These are phyloP conservation scores for Lepetodrilus schrolli DNA, from an alignment of 2,888 invertebrate genomes.

Conservation along the genomic window DNA sequence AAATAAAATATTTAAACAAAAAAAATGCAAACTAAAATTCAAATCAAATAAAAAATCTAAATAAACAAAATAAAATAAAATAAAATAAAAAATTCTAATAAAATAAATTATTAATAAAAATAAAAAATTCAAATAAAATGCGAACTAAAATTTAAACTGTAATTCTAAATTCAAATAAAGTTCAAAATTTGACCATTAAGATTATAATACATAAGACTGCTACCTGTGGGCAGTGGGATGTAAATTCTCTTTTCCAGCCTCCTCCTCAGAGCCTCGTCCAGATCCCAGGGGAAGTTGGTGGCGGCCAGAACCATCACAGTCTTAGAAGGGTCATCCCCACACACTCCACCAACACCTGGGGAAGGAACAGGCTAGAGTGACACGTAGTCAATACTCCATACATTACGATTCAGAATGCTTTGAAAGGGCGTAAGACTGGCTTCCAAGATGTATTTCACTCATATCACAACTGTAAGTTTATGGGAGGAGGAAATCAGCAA, in stretches of 20 bases:
- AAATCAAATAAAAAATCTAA: too few relatives aligned
- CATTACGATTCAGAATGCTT: not conserved
- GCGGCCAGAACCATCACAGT: slow-evolving; percentile 97
- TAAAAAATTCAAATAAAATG: not conserved
- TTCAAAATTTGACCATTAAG: not conserved
- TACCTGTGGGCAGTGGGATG: slow-evolving; percentile 94
- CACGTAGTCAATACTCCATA: not conserved
- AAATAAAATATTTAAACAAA: too few relatives aligned
- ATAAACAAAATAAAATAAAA: too few relatives aligned
- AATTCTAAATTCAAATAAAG: not conserved
- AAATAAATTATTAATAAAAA: not conserved
- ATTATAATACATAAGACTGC: too few relatives aligned
- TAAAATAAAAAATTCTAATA: too few relatives aligned
- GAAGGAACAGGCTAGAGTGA: not conserved
- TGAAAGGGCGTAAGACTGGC: not conserved
- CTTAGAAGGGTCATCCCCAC: slow-evolving; percentile 68
- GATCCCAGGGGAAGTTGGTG: slow-evolving; percentile 99
- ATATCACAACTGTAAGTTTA: not conserved
- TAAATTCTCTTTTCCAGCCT: slow-evolving; percentile 97
- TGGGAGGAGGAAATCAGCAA: not conserved
- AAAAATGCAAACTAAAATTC: too few relatives aligned
- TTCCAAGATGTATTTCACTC: not conserved
- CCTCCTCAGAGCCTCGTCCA: slow-evolving; percentile 95
- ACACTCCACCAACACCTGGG: slow-evolving; percentile 63
- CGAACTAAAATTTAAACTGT: not conserved